These are phyloP conservation scores for Noctuana brunneofusca DNA, from an alignment of 2,888 invertebrate genomes.

Conservation along the genomic window DNA sequence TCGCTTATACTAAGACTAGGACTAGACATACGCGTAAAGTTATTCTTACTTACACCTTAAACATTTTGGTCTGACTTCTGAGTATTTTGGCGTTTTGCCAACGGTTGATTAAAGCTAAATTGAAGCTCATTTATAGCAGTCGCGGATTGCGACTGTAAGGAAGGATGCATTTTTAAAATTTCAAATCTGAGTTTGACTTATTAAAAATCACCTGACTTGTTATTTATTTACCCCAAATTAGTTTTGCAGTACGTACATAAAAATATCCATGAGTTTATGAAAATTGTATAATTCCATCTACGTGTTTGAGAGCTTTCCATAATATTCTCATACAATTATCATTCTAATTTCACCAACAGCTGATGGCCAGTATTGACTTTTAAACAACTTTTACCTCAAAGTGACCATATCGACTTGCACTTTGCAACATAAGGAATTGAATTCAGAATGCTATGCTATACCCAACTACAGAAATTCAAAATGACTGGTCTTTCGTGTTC, in stretches of 20 bases:
- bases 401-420: no score
- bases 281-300: not conserved
- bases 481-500: not conserved
- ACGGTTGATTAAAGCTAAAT: slow-evolving; percentile 15
- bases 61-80: not conserved
- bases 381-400: no score
- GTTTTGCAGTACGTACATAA: no score
- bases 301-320: not conserved
- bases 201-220: not conserved
- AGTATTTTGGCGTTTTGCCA: slow-evolving; percentile 13
- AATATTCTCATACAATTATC: no score
- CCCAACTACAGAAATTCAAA: no score
- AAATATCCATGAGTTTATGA: not conserved
- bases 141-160: not conserved
- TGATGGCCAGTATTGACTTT: no score
- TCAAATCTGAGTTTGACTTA: slow-evolving; percentile 7
- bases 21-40: not conserved
- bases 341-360: no score
- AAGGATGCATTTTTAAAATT: slow-evolving; percentile 13
- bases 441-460: no score
- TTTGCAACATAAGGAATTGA: no score
- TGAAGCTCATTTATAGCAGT: not conserved
- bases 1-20: no score
- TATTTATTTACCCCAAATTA: not conserved
- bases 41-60: not conserved